Evolutionary conservation across 2,113 vertebrate species (phyloP).

Genomic region (Chauna torquata): DNA sequence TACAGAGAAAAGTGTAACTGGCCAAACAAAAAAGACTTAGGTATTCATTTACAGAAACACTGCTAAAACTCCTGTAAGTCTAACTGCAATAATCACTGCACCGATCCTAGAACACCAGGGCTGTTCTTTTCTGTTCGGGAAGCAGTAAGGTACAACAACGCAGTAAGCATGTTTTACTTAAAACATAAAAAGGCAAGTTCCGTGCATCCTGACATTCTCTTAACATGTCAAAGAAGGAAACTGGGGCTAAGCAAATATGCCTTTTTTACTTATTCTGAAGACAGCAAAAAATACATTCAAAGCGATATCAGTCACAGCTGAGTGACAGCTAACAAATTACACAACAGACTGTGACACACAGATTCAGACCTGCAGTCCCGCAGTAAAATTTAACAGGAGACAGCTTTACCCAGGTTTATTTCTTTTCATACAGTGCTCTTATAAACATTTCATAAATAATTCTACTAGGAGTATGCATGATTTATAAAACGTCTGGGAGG

Average conservation of each 20-base stretch:
- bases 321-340: slow-evolving; percentile 37
- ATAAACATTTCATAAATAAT: slow-evolving; percentile 67
- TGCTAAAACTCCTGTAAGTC: background rate
- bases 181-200: background rate
- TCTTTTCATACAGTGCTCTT: slow-evolving; percentile 14
- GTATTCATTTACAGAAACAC: background rate
- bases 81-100: background rate
- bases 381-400: slow-evolving; percentile 29
- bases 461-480: slow-evolving; percentile 44
- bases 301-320: background rate
- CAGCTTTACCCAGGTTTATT: slow-evolving; percentile 24
- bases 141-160: background rate
- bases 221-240: background rate
- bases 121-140: background rate
- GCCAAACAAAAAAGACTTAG: background rate
- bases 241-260: background rate
- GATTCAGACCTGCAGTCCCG: slow-evolving; percentile 9
- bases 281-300: background rate
- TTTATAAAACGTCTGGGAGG: slow-evolving; percentile 49
- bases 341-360: background rate
- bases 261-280: background rate
- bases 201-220: background rate
- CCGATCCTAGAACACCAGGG: background rate
- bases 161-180: background rate
- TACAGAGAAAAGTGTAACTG: background rate